Evolutionary conservation across 2,888 invertebrate species (phyloP).

Genomic region (Tetranychus truncatus): DNA sequence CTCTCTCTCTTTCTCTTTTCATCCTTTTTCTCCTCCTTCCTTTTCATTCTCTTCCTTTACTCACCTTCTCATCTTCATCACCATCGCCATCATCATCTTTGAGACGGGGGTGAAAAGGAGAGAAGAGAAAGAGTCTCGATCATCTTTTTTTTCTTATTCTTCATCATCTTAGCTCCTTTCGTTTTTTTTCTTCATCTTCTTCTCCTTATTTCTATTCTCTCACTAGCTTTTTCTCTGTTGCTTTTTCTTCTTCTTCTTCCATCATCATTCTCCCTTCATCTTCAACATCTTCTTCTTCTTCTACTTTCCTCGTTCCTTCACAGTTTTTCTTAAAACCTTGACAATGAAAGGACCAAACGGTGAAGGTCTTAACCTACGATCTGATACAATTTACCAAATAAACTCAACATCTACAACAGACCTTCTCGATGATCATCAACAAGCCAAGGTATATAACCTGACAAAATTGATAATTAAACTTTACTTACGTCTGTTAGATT

Average conservation of each 20-base stretch:
- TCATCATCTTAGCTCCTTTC: background rate
- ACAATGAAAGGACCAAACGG: background rate
- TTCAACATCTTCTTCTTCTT: background rate
- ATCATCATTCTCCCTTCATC: background rate
- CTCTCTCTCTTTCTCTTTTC: background rate
- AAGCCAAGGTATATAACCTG: background rate
- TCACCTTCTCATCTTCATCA: background rate
- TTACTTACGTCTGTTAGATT: too few species aligned
- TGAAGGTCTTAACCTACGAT: background rate
- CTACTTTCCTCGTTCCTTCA: background rate
- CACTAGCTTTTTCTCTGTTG: background rate
- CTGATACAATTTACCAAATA: background rate
- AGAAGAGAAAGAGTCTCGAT: background rate
- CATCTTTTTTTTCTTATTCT: background rate
- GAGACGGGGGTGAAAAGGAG: background rate
- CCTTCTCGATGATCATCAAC: background rate
- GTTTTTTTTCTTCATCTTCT: background rate
- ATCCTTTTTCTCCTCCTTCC: constrained; percentile 3
- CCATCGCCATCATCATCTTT: background rate
- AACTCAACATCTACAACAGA: background rate
- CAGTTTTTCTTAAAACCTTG: background rate
- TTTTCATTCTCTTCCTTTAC: background rate
- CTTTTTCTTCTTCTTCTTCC: background rate
- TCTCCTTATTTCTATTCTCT: background rate
- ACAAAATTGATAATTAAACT: background rate